Conservation (phyloP, 2,888 invertebrate genomes). For the Phragmatobia fuliginosa region DNA sequence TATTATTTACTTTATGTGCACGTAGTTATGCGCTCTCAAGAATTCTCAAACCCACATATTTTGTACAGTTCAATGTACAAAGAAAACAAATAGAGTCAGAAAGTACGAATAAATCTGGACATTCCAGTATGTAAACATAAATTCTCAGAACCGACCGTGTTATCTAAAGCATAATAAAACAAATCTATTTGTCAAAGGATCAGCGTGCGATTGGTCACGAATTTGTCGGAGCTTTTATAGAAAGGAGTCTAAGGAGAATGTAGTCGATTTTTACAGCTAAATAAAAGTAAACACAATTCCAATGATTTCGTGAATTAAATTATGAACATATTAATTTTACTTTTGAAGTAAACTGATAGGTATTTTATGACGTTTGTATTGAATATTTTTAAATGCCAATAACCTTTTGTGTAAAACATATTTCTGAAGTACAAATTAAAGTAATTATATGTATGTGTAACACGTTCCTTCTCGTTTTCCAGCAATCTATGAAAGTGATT, state of each 20-base stretch:
- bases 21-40: background rate
- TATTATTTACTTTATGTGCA: background rate
- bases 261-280: constrained; percentile 1
- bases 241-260: constrained; percentile 5
- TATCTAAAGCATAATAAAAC: background rate
- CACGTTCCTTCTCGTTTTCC: background rate
- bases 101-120: background rate
- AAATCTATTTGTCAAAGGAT: constrained; percentile 3
- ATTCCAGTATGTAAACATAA: background rate
- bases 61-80: background rate
- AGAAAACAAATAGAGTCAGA: background rate
- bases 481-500: background rate
- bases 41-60: background rate
- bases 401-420: background rate
- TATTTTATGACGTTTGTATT: background rate
- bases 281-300: constrained; percentile 1
- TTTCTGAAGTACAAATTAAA: background rate
- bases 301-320: constrained; percentile 5
- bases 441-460: background rate
- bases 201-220: background rate
- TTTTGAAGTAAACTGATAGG: background rate
- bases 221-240: constrained; percentile 9
- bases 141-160: background rate
- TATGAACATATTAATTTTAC: background rate
- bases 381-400: background rate